Conservation (phyloP, 1,140 invertebrate genomes). For the Micrasema longulum region DNA sequence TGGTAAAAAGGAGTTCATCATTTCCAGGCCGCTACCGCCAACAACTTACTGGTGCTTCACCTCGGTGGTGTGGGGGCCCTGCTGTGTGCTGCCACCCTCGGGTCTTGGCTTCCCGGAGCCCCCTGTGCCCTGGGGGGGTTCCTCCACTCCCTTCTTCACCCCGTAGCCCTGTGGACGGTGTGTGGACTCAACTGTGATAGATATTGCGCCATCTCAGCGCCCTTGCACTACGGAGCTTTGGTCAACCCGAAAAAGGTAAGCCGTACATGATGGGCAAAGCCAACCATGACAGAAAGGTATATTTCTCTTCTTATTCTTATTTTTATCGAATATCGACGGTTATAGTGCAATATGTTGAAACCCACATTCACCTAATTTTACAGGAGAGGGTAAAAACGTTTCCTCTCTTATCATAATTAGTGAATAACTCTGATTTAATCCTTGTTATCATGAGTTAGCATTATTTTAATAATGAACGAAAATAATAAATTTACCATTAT, state of each 20-base stretch:
- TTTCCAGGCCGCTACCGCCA: slow-evolving; percentile 73
- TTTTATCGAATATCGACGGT: no score
- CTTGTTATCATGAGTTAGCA: no score
- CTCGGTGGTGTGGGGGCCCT: slow-evolving; percentile 76
- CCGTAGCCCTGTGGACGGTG: slow-evolving; percentile 82
- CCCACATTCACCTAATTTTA: no score
- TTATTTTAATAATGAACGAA: no score
- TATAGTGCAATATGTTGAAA: no score
- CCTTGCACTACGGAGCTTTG: slow-evolving; percentile 79
- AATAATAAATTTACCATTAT: no score
- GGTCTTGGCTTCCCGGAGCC: slow-evolving; percentile 66
- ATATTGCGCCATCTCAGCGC: slow-evolving; percentile 82
- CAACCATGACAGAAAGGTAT: no score
- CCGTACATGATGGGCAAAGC: no score
- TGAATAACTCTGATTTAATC: no score
- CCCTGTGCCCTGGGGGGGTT: slow-evolving; percentile 74
- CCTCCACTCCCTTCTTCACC: slow-evolving; percentile 77
- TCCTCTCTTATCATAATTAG: no score
- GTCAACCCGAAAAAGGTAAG: slow-evolving; percentile 76
- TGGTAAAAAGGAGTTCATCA: slow-evolving; percentile 46
- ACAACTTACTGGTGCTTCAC: slow-evolving; percentile 78
- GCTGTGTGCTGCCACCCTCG: slow-evolving; percentile 71
- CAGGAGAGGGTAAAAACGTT: no score
- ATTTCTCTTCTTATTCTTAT: no score
- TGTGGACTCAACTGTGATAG: slow-evolving; percentile 84